Percentiles rank a stretch among this genome's conserved stretches.
These are phyloP conservation scores for Onychorhynchus coronatus DNA, from an alignment of 2,113 vertebrate species.

Conservation along the genomic window DNA sequence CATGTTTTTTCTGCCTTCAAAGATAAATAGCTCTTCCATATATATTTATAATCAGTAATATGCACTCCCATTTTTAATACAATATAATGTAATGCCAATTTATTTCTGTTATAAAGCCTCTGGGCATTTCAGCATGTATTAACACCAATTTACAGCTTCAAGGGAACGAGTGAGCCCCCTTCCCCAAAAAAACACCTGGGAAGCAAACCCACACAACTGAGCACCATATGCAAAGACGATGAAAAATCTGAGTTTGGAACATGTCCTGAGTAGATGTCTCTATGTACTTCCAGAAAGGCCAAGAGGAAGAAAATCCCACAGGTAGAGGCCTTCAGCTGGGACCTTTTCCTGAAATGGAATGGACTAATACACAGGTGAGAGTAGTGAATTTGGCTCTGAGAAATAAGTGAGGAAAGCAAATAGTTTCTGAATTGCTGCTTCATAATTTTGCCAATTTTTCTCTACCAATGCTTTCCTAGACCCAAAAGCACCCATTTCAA, in stretches of 20 bases:
- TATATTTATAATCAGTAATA: not conserved
- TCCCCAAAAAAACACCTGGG: not conserved
- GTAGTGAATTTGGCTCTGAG: constrained; percentile 29
- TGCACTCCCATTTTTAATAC: not conserved
- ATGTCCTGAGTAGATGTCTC: constrained; percentile 51
- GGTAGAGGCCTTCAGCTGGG: constrained; percentile 68
- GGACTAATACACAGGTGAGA: constrained; percentile 63
- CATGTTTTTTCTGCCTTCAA: not conserved
- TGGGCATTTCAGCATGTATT: not conserved
- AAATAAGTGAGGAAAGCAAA: constrained; percentile 22
- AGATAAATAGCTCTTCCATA: not conserved
- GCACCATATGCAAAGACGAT: not conserved
- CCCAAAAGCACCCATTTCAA: not conserved
- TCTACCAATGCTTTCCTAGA: not conserved
- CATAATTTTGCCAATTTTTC: not conserved
- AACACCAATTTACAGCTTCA: not conserved
- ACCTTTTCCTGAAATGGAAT: constrained; percentile 67
- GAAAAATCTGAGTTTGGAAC: constrained; percentile 46
- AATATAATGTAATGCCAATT: not conserved
- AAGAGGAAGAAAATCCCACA: constrained; percentile 67
- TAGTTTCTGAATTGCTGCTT: not conserved
- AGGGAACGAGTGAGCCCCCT: not conserved
- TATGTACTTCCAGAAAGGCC: constrained; percentile 66
- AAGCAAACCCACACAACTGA: not conserved
- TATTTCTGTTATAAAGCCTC: not conserved